phyloP scores from a whole-genome alignment of 2,797 vertebrate genomes.

The Limnodromus scolopaceus region DNA sequence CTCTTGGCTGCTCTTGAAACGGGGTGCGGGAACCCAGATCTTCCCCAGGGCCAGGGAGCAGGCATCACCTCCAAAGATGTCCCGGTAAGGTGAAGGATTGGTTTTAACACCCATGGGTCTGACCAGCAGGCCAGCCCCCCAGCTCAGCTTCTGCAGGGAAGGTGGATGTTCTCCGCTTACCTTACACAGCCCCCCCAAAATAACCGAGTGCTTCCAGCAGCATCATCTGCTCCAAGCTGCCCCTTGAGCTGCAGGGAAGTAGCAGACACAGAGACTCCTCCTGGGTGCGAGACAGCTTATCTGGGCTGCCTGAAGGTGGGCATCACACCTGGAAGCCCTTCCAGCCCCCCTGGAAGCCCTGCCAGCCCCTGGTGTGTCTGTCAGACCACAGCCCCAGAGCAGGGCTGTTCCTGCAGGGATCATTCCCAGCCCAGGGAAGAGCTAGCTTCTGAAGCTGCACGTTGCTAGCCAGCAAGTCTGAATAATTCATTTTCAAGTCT shows the following conservation, averaged over 20 bases:
- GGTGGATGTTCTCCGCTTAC: fast-evolving
- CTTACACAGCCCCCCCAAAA: neutral
- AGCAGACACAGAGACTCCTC: neutral
- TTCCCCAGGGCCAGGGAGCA: fast-evolving
- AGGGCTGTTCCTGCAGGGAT: neutral
- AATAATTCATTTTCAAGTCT: neutral
- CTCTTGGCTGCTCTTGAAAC: neutral
- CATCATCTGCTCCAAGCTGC: neutral
- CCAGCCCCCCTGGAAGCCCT: neutral
- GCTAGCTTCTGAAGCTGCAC: neutral
- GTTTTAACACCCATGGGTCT: neutral
- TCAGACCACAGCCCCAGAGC: neutral
- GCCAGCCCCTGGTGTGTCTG: neutral
- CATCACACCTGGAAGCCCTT: neutral
- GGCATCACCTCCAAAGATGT: neutral
- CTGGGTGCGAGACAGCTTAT: neutral
- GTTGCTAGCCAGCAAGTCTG: neutral
- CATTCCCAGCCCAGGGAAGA: neutral
- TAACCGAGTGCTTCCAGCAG: neutral
- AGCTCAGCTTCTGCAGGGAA: neutral
- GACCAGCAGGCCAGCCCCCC: neutral
- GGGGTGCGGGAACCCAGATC: neutral
- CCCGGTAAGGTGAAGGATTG: neutral
- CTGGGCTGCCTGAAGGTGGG: neutral
- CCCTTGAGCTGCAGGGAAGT: neutral